Evolutionary conservation across 30 jellyfish, hydroid and myxozoan genomes (phyloP).

Genomic region (Turritopsis dohrnii): DNA sequence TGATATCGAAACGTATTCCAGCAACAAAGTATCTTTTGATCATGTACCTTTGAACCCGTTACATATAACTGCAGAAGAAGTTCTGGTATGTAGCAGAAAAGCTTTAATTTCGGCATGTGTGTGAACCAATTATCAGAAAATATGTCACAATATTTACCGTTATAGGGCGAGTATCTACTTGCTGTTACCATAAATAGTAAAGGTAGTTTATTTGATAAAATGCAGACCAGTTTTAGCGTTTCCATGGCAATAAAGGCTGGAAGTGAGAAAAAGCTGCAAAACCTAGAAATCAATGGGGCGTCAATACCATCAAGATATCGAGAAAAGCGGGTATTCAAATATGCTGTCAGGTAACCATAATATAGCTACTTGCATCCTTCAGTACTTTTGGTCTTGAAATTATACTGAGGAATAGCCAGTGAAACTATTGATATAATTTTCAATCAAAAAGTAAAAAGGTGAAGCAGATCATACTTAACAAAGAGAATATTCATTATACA

Average conservation of each 20-base stretch:
- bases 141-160: background rate
- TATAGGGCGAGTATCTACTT: background rate
- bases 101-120: background rate
- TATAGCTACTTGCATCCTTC: too few species aligned
- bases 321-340: background rate
- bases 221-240: background rate
- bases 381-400: too few species aligned
- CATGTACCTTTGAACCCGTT: background rate
- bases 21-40: background rate
- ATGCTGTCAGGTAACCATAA: background rate
- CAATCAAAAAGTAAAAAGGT: too few species aligned
- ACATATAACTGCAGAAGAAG: background rate
- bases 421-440: too few species aligned
- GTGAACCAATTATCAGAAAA: background rate
- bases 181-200: background rate
- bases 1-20: background rate
- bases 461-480: too few species aligned
- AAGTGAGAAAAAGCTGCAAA: background rate
- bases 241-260: background rate
- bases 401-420: too few species aligned
- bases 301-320: background rate
- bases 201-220: background rate
- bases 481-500: too few species aligned
- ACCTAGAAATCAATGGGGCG: background rate
- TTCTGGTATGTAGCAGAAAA: background rate